These are phyloP conservation scores for Otus sunia DNA, from an alignment of 2,113 vertebrate species.

Conservation along the genomic window DNA sequence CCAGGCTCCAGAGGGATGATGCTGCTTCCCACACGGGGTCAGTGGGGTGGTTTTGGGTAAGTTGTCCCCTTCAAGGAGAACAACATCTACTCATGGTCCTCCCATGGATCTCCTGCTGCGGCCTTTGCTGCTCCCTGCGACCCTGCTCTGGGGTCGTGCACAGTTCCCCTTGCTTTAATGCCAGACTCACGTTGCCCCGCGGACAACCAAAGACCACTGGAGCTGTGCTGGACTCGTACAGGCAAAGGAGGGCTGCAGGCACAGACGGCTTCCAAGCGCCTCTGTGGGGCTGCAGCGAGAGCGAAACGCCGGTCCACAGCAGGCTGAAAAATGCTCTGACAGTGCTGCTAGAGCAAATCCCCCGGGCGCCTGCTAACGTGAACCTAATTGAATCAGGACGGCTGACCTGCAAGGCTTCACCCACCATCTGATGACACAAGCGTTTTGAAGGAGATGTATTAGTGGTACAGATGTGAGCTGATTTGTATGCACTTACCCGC, in stretches of 20 bases:
- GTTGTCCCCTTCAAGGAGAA: background rate
- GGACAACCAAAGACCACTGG: background rate
- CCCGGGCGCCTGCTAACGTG: fast-evolving
- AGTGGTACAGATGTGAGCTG: background rate
- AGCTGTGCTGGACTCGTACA: background rate
- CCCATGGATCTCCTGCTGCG: background rate
- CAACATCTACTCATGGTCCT: background rate
- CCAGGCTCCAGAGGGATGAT: background rate
- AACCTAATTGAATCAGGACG: background rate
- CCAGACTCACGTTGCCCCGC: background rate
- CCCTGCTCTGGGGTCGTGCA: background rate
- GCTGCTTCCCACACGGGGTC: fast-evolving
- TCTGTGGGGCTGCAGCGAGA: background rate
- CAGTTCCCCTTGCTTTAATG: background rate
- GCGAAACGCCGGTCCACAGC: fast-evolving
- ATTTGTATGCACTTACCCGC: slow-evolving; percentile 22
- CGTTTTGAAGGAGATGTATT: background rate
- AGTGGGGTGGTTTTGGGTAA: background rate
- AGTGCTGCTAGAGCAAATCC: background rate
- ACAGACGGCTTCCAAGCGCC: fast-evolving
- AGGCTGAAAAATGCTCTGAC: background rate
- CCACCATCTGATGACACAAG: background rate
- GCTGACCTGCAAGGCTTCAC: background rate
- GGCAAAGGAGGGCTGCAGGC: background rate
- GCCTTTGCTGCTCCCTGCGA: background rate